Base-by-base conservation (phyloP, 2,797 vertebrate species). In the Melanotaenia nigrans region DNA sequence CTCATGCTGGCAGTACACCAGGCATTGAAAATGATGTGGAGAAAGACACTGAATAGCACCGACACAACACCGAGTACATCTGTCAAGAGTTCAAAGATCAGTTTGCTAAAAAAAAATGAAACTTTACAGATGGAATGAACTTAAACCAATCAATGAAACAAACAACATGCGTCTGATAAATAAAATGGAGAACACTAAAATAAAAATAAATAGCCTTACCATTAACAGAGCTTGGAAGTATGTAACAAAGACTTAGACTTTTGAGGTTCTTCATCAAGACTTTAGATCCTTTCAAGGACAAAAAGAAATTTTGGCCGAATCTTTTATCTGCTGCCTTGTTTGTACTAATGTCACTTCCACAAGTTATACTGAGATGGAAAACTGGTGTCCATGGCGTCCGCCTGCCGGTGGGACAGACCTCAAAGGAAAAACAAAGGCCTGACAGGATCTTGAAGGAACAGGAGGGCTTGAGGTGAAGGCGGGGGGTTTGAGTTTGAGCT, bases 1-100 rank as follows among this genome's bases (percentile, higher is more conserved):
- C 90, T 60, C 75, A 61, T 28, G 59, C 73, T 89, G 84, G 81
- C 89, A 82, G 68, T 30, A 16, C 65, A 72, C 47, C 72, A 77
- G 69, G 1, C 61, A 61, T 20, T 68, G 59, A 79, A 75, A 76
- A 73, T 61, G 59, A 85, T 36, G 75, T 65, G 67, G 64, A 61
- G 70, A 82, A 60, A 73, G 33, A 82, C 47, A 57, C 24, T 2
- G 22, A 68, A 65, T 66, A 73, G 70, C 66, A 78, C n/a, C 20
- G 64, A 78, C 49, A 69, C 62, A 20, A 68, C 60, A 64, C n/a
- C n/a, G 11, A 57, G 65, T n/a, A 56, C 36, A 67, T 68, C 68
- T 16, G 59, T 68, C 73, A 55, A 14, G 33, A 72, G 51, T 30
- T 75, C 64, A 82, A 78, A 78, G 62, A 73, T 69, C 42, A 79